phyloP scores from a whole-genome alignment of 30 jellyfish, hydroid and myxozoan genomes.

The Turritopsis rubra region DNA sequence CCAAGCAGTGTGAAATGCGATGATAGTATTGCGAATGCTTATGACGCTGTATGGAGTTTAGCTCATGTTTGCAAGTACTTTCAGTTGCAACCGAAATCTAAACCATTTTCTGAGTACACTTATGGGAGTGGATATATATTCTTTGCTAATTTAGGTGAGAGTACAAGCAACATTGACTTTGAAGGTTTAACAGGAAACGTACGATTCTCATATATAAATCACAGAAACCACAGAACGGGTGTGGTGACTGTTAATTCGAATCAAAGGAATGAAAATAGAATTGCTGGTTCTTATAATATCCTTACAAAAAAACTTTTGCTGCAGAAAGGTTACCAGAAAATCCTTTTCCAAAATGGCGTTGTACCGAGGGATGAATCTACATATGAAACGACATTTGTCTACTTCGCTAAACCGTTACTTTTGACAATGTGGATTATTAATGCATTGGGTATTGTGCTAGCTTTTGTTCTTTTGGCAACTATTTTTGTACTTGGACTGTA shows the following conservation, averaged over 20 bases:
- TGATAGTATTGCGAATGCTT: constrained; percentile 31
- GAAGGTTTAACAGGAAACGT: constrained; percentile 30
- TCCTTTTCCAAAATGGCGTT: not conserved
- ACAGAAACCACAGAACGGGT: constrained; percentile 11
- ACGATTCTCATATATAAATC: not conserved
- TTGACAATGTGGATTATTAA: constrained; percentile 32
- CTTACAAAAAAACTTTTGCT: not conserved
- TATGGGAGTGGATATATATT: not conserved
- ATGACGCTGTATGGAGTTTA: constrained; percentile 31
- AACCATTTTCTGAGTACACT: not conserved
- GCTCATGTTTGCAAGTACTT: not conserved
- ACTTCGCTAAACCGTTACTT: constrained; percentile 20
- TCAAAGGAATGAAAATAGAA: not conserved
- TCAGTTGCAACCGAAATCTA: not conserved
- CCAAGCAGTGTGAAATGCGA: constrained; percentile 21
- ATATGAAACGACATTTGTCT: not conserved
- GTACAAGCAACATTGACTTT: not conserved
- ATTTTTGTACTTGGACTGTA: not conserved
- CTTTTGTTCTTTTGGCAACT: not conserved
- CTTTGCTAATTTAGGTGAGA: not conserved
- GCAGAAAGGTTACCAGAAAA: not conserved
- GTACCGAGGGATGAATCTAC: constrained; percentile 30
- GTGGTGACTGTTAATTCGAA: not conserved
- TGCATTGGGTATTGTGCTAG: constrained; percentile 17
- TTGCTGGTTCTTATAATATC: constrained; percentile 8